Evolutionary conservation across 2,113 vertebrate genomes (phyloP), one percentile per base, ranked within the genome.

Genomic region (Grammomys surdaster): DNA sequence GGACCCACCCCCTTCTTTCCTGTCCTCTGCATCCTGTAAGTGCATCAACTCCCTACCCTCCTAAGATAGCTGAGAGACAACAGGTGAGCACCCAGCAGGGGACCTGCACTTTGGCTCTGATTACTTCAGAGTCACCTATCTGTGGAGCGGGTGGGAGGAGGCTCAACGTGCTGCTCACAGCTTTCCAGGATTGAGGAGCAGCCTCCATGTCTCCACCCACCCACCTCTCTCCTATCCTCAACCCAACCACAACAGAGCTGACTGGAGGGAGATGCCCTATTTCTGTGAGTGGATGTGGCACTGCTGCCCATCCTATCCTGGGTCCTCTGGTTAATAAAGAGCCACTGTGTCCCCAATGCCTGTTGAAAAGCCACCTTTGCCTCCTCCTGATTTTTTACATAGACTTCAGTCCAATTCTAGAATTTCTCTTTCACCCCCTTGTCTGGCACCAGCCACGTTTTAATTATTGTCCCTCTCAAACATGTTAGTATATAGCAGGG

Each of bases 1-100:
- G 98, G 97, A 98, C 40, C 97, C 98, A 97, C 98, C 93, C 98
- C 98, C 99, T 98, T 98, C 99, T 99, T 98, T 99, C 99, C 46
- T 81, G 31, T 60, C 82, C 43, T 99, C 97, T 75, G 9, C 22
- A 24, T 10, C 13, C 40, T 65, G 14, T 84, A 84, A 84, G 24
- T 65, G n/a, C 58, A 65, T 46, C 81, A 46, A 11, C 14, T 98
- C 99, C 99, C 36, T 81, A 16, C 19, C 72, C 48, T 40, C 99
- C 97, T 98, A 14, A 98, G 58, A 43, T 46, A 65, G n/a, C 14
- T 75, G 73, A 75, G 73, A 12, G 5, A 19, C 0, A 5, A 20
- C 16, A 54, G 43, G 28, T 40, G 43, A 89, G 26, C n/a, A 69
- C 28, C 19, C 6, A 51, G 14, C 54, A 33, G 56, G 40, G 36